These are phyloP conservation scores for Catamblyrhynchus diadema DNA, from an alignment of 2,797 vertebrate species.

Conservation along the genomic window DNA sequence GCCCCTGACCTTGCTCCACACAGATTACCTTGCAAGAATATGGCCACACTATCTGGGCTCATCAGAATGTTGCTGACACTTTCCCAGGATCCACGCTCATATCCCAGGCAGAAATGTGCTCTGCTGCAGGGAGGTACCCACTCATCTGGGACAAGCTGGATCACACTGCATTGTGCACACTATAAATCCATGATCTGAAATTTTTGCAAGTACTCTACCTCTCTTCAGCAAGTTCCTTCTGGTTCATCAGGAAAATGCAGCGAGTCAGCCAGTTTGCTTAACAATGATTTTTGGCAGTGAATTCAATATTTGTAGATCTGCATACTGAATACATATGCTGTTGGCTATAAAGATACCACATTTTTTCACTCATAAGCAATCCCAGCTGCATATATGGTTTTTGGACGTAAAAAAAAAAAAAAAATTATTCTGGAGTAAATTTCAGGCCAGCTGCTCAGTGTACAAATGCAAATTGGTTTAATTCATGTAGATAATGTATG, in stretches of 20 bases:
- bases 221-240: slow-evolving; percentile 9
- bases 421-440: slow-evolving; percentile 34
- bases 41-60: accelerated
- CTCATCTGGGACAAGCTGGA: background rate
- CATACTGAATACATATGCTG: slow-evolving; percentile 57
- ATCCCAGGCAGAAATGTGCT: background rate
- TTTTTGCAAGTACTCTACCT: background rate
- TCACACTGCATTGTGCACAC: background rate
- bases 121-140: background rate
- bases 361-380: slow-evolving; percentile 64
- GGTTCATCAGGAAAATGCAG: slow-evolving; percentile 30
- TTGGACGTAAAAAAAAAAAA: background rate
- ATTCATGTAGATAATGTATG: slow-evolving; percentile 44
- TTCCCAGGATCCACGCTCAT: accelerated
- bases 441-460: slow-evolving; percentile 32
- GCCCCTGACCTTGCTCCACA: background rate
- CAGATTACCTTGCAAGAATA: background rate
- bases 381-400: slow-evolving; percentile 51
- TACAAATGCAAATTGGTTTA: slow-evolving; percentile 60
- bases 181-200: background rate
- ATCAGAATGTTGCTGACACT: background rate
- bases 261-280: slow-evolving; percentile 54
- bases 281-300: slow-evolving; percentile 59
- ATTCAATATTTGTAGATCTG: slow-evolving; percentile 56
- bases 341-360: slow-evolving; percentile 63